These are phyloP conservation scores for Phaenicophaeus curvirostris DNA, from an alignment of 2,797 vertebrate genomes.

Conservation along the genomic window DNA sequence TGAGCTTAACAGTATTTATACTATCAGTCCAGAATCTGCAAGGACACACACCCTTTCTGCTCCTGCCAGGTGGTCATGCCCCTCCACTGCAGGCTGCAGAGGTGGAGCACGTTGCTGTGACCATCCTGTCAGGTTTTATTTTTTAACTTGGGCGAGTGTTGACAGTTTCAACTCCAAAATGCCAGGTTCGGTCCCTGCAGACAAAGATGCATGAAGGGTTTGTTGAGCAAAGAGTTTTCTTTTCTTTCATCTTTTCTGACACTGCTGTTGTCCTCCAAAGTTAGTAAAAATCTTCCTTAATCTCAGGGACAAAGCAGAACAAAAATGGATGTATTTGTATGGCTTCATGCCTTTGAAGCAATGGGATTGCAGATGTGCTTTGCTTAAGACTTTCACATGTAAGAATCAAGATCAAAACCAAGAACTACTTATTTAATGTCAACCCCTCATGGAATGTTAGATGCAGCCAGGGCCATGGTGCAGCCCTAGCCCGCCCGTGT, in stretches of 20 bases:
- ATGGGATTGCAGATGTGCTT: neutral
- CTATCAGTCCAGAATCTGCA: neutral
- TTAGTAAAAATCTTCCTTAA: neutral
- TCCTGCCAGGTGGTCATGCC: neutral
- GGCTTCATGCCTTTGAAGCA: neutral
- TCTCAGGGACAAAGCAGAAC: no score
- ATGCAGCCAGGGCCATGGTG: no score
- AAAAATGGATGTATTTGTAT: neutral
- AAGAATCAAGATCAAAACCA: neutral
- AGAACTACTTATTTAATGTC: fast-evolving
- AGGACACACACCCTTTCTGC: neutral
- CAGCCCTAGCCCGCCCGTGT: no score
- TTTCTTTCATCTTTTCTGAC: neutral
- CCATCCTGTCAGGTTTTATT: neutral
- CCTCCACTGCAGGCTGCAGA: neutral
- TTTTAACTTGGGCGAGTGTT: neutral
- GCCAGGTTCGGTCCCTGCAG: neutral
- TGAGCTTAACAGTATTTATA: neutral
- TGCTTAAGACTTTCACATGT: neutral
- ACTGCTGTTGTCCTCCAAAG: neutral
- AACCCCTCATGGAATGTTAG: no score
- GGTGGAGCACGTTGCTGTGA: neutral
- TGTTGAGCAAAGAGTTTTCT: neutral
- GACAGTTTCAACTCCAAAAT: neutral
- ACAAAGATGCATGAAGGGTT: neutral